Base-by-base conservation (phyloP, 1,140 invertebrate genomes). In the Drosophila pallidifrons region DNA sequence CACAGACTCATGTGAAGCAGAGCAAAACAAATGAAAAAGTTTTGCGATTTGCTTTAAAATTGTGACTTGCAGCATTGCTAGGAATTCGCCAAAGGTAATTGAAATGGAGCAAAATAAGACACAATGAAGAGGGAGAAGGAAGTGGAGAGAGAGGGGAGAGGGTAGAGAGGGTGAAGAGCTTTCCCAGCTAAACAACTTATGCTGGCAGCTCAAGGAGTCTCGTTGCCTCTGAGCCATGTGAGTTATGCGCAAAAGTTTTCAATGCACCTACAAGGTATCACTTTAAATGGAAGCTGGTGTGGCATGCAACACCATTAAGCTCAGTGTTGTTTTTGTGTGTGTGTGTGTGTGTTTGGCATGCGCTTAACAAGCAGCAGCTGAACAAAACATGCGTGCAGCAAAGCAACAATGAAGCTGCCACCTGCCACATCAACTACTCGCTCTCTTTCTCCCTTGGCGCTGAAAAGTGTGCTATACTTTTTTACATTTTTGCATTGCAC, bases 401-500 rank as follows among this genome's bases (percentile, higher is more conserved):
- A 25, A 43, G 20, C 30, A 70, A 64, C 57, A 69, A 69, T 47
- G 20, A 32, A 69, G 55, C 71, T 52, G 57, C 41, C 51, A 25
- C 28, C 15, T 15, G 25, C 10, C 35, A 5, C 32, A 32, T 6
- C 32, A 1, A 8, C 25, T n/a, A 3, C 3, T 41, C 32, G 11
- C 5, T 28, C 45, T 6, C 5, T 15, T 20, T 20, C n/a, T 57
- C 7, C 51, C 25, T 10, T n/a, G 16, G 58, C 82, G 66, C 83
- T 71, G n/a, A 69, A 70, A 87, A 70, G 49, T 88, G 66, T 82
- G 83, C 83, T 88, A 87, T 35, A 75, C 54, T 81, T 75, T 77
- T n/a, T 46, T 20, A 0, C 3, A 4, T 25, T 25, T 25, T 25
- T 25, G 20, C 13, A 30, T 8, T 30, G 49, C 49, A 41, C 20